Evolutionary conservation across 2,113 vertebrate species (phyloP).

Genomic region (Rhineura floridana): DNA sequence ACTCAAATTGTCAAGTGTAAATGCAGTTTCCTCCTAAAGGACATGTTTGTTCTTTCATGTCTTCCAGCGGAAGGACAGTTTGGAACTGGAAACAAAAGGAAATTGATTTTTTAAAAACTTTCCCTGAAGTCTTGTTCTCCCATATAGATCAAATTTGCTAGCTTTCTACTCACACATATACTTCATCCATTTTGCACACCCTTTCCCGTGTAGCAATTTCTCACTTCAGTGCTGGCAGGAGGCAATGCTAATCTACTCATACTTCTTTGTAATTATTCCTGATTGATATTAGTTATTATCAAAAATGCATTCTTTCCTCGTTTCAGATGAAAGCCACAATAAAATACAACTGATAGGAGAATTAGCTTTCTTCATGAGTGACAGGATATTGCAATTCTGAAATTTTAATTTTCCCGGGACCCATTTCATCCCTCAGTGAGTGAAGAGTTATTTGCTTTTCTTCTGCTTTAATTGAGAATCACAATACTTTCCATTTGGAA

Average conservation of each 20-base stretch:
- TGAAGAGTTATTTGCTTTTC: conserved; percentile 28
- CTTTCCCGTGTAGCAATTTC: conserved; percentile 65
- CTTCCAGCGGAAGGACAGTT: conserved; percentile 47
- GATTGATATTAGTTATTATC: conserved; percentile 66
- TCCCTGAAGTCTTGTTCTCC: conserved; percentile 40
- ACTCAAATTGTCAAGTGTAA: conserved; percentile 24
- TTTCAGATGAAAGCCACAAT: conserved; percentile 64
- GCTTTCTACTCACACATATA: conserved; percentile 57
- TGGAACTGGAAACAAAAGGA: conserved; percentile 34
- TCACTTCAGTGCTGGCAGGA: conserved; percentile 64
- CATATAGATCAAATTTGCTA: conserved; percentile 49
- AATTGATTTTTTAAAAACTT: conserved; percentile 51
- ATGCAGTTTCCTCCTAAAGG: conserved; percentile 40
- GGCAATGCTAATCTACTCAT: conserved; percentile 58
- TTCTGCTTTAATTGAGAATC: conserved; percentile 39
- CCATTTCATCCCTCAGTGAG: conserved; percentile 33
- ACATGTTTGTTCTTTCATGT: conserved; percentile 13
- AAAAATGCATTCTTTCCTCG: conserved; percentile 54
- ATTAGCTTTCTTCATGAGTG: conserved; percentile 58
- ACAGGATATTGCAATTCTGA: conserved; percentile 52
- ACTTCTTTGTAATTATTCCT: conserved; percentile 69
- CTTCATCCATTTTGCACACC: conserved; percentile 41
- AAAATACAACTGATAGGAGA: conserved; percentile 57
- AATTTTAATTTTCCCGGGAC: conserved; percentile 51
- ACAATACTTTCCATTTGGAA: conserved; percentile 19